Evolutionary conservation across 2,797 vertebrate species (phyloP).

Genomic region (Eremophila alpestris): DNA sequence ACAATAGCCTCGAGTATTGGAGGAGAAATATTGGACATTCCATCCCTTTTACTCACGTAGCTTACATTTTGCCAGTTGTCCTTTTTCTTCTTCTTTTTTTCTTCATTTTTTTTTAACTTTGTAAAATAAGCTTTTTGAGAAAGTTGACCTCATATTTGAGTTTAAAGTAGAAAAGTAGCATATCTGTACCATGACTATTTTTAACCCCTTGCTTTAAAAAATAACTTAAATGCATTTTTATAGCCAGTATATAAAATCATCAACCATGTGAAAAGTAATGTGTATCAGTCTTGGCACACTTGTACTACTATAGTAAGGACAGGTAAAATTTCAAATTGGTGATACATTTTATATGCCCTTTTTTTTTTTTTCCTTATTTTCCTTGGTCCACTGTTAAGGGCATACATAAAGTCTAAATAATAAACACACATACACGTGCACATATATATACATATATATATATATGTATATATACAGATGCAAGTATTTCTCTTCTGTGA

Average conservation of each 20-base stretch:
- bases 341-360: not conserved
- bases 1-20: slow-evolving; percentile 68
- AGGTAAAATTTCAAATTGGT: not conserved
- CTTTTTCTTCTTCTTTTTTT: not conserved
- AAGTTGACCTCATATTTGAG: slow-evolving; percentile 26
- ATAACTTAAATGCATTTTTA: not conserved
- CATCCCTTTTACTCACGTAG: slow-evolving; percentile 70
- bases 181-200: not conserved
- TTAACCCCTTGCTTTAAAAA: slow-evolving; percentile 10
- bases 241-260: not conserved
- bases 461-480: not conserved
- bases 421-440: not conserved
- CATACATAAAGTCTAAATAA: not conserved
- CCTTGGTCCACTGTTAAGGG: not conserved
- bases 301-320: not conserved
- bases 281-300: not conserved
- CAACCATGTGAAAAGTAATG: not conserved
- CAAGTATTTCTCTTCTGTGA: slow-evolving; percentile 14
- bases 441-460: not conserved
- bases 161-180: slow-evolving; percentile 10
- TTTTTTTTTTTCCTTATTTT: not conserved
- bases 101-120: not conserved
- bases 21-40: slow-evolving; percentile 71
- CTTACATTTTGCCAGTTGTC: slow-evolving; percentile 60
- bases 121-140: slow-evolving; percentile 12